Evolutionary conservation across 2,888 invertebrate genomes (phyloP), one percentile per base, ranked within the genome.

Genomic region (Ashinkailepas kermadecensis): DNA sequence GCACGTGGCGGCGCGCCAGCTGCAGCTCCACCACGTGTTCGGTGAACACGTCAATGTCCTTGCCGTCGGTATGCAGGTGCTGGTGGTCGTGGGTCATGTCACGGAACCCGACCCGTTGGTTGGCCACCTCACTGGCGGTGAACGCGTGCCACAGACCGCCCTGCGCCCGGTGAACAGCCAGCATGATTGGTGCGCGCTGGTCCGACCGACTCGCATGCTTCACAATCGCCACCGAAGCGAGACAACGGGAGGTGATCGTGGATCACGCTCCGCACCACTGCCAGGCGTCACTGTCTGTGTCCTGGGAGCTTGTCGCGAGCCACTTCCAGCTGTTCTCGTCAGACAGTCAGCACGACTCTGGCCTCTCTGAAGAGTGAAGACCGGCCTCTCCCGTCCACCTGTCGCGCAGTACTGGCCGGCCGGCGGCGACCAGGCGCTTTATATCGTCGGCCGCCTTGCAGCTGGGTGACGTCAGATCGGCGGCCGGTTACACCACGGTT

Each of bases 41-140:
- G 54, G 74, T 74, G 74, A 74, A 74, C 18, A 74, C 74, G 74
- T 74, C 74, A 54, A 74, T 74, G 74, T 39, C 39, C 21, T 74
- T 74, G 39, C 74, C 74, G 21, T 25, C 25, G 7, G n/a, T 54
- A 0, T 74, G 25, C 54, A 54, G 54, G 15, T 74, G 74, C 74
- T 13, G 13, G 54, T 74, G 74, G 74, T 74, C 74, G 74, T 54
- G 21, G 74, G n/a, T 23, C 23, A 74, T 39, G 74, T 74, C 74
- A 74, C 74, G 54, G 74, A 74, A 54, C 54, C 74, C 21, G 74
- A 74, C 18, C 74, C 54, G 74, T 54, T 74, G 11, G 39, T 54
- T 15, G 18, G 39, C 74, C 74, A 74, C 23, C 74, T 74, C 15
- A 10, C 25, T 6, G 25, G 74, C 25, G 74, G 23, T 9, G 54